These are phyloP conservation scores for Eristalinus aeneus DNA, from an alignment of 2,888 invertebrate species.

Conservation along the genomic window DNA sequence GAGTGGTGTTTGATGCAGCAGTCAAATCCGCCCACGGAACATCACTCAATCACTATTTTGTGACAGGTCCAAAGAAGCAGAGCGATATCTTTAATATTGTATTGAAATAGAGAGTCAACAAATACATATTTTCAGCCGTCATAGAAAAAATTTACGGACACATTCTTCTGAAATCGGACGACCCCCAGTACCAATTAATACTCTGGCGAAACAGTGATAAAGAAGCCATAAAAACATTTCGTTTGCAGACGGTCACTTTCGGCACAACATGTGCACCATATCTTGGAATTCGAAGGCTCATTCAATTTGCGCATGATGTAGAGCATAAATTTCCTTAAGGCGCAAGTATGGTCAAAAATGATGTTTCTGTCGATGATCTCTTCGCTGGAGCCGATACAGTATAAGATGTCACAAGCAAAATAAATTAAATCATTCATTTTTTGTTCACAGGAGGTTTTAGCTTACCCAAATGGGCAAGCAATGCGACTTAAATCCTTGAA, in stretches of 20 bases:
- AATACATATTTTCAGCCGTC: constrained; percentile 12
- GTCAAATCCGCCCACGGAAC: constrained; percentile 1
- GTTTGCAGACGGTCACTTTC: background rate
- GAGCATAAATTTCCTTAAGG: background rate
- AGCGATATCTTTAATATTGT: background rate
- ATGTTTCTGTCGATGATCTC: constrained; percentile 19
- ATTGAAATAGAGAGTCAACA: background rate
- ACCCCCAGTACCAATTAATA: constrained; percentile 11
- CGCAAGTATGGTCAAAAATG: background rate
- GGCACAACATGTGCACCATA: constrained; percentile 5
- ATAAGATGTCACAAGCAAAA: background rate
- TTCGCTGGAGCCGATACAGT: constrained; percentile 1
- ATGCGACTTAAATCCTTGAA: background rate
- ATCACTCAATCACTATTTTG: constrained; percentile 3
- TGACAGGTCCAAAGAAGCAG: background rate
- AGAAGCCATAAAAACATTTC: background rate
- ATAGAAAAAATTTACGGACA: constrained; percentile 24
- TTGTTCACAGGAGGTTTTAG: too few species aligned
- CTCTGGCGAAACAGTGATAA: constrained; percentile 4
- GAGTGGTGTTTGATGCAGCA: constrained; percentile 12
- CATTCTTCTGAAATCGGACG: background rate
- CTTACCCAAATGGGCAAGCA: too few species aligned
- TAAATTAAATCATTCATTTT: background rate
- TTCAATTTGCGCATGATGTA: too few species aligned
- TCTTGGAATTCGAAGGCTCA: background rate